phyloP scores from a whole-genome alignment of 2,888 invertebrate genomes.

The Nesidiocoris tenuis region DNA sequence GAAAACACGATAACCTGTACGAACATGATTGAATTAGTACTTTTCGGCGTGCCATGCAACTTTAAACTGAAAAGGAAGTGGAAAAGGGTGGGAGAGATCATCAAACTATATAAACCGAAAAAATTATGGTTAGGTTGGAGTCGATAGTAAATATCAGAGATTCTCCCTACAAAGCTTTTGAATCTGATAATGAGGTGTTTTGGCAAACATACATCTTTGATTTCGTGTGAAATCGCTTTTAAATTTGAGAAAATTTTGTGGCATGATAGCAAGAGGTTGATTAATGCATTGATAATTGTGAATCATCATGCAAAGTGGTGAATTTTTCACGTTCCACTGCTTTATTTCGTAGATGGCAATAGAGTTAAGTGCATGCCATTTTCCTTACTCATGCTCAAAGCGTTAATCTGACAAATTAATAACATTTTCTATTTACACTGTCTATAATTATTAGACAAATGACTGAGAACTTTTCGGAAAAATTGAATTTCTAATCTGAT shows the following conservation, averaged over 20 bases:
- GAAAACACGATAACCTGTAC: constrained; percentile 3
- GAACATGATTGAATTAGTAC: constrained; percentile 3
- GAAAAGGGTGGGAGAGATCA: too few species aligned
- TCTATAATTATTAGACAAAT: constrained; percentile 13
- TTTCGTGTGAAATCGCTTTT: too few species aligned
- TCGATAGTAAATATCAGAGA: too few species aligned
- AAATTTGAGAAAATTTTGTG: too few species aligned
- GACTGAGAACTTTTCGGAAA: constrained; percentile 7
- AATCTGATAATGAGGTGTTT: too few species aligned
- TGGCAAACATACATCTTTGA: too few species aligned
- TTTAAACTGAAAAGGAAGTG: background rate
- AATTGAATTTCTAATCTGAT: constrained; percentile 1
- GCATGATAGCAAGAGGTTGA: too few species aligned
- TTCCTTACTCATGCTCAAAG: constrained; percentile 39
- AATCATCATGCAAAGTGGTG: constrained; percentile 25
- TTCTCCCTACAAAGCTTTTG: too few species aligned
- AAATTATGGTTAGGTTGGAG: too few species aligned
- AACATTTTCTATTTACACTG: constrained; percentile 48
- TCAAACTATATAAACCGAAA: too few species aligned
- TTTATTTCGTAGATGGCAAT: constrained; percentile 20
- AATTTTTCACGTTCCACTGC: constrained; percentile 33
- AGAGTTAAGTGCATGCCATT: constrained; percentile 21
- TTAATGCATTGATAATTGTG: too few species aligned
- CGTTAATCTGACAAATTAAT: constrained; percentile 39
- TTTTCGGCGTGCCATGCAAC: constrained; percentile 32